phyloP scores from a whole-genome alignment of 2,797 vertebrate species.

The Kryptopterus vitreolus region DNA sequence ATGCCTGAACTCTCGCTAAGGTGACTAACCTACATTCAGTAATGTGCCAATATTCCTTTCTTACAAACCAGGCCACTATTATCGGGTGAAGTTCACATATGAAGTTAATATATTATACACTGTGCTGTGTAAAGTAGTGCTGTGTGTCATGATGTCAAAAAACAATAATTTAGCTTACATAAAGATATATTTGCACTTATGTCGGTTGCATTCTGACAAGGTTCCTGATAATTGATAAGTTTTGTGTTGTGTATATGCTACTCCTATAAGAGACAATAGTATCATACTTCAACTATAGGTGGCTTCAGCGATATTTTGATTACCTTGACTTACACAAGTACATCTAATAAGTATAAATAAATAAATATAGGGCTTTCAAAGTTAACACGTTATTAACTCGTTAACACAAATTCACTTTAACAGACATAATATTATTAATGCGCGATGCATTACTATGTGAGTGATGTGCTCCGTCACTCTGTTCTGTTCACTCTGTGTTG shows the following conservation, averaged over 20 bases:
- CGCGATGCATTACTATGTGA: too few species aligned
- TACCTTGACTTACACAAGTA: too few species aligned
- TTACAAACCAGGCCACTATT: constrained; percentile 13
- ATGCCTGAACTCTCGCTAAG: constrained; percentile 22
- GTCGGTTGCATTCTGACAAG: constrained; percentile 17
- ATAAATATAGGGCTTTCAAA: too few species aligned
- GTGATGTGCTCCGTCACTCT: too few species aligned
- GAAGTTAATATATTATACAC: constrained; percentile 15
- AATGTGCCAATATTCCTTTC: constrained; percentile 27
- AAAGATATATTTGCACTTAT: constrained; percentile 29
- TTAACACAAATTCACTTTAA: too few species aligned
- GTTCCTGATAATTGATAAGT: too few species aligned
- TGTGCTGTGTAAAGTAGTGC: neutral
- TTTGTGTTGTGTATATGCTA: too few species aligned
- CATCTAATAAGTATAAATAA: too few species aligned
- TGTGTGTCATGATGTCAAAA: neutral
- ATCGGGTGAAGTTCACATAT: constrained; percentile 20
- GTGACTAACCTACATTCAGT: constrained; percentile 5
- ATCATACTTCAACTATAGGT: constrained; percentile 35
- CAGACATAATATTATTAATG: too few species aligned
- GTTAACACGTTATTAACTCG: too few species aligned
- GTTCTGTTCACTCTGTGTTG: too few species aligned
- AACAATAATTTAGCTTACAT: constrained; percentile 14
- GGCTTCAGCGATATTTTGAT: neutral
- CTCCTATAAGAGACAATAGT: neutral